A percentile compares a stretch with the other conserved stretches of the same genome.
Conservation (phyloP, 2,797 vertebrate genomes). For the Pempheris klunzingeri region DNA sequence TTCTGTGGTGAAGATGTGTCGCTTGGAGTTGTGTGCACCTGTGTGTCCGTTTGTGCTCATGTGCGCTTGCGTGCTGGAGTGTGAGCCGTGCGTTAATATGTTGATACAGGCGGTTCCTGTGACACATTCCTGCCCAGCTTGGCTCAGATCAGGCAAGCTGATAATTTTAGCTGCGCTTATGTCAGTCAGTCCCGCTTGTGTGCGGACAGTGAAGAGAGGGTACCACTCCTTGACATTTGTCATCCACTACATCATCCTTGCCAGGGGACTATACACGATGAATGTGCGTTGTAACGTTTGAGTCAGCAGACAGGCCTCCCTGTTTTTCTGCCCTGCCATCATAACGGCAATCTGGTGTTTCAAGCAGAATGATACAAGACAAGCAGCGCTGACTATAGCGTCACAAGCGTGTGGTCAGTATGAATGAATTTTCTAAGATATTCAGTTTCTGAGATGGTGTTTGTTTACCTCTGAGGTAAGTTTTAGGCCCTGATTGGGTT, state of each 20-base stretch:
- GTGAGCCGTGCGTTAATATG: slow-evolving; percentile 62
- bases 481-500: background rate
- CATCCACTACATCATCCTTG: slow-evolving; percentile 34
- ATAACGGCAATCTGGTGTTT: slow-evolving; percentile 1
- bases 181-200: slow-evolving; percentile 43
- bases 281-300: slow-evolving; percentile 28
- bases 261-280: slow-evolving; percentile 21
- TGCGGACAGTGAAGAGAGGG: slow-evolving; percentile 39
- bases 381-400: background rate
- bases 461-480: background rate
- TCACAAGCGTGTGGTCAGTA: slow-evolving; percentile 4
- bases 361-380: background rate
- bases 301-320: slow-evolving; percentile 29
- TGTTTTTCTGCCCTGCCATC: slow-evolving; percentile 1
- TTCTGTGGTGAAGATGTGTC: background rate
- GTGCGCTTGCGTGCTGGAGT: slow-evolving; percentile 21
- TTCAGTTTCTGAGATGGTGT: slow-evolving; percentile 2
- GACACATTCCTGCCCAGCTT: slow-evolving; percentile 66
- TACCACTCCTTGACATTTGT: slow-evolving; percentile 27
- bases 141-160: slow-evolving; percentile 58
- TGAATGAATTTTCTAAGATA: too few species aligned
- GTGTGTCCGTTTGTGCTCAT: slow-evolving; percentile 22
- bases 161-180: slow-evolving; percentile 66
- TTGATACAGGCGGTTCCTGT: slow-evolving; percentile 69
- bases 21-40: slow-evolving; percentile 34